A percentile compares a stretch with the other conserved stretches of the same genome.
Evolutionary conservation across 2,888 invertebrate species (phyloP).

Genomic region (Smittia aterrima): DNA sequence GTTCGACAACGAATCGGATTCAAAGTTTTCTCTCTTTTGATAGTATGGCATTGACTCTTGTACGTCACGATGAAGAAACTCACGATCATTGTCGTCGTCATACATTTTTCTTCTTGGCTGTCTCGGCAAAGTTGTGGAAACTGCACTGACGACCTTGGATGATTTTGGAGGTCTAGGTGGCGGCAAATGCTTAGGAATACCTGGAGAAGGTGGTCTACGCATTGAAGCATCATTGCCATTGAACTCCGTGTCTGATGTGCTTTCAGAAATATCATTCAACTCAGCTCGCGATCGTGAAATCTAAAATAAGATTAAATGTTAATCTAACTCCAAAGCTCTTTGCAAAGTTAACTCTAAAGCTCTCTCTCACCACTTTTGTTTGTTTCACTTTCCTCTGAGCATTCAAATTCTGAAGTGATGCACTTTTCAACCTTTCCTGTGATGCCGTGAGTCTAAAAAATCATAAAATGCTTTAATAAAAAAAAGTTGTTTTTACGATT

Average conservation of each 20-base stretch:
- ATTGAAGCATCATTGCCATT: neutral
- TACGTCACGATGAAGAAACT: neutral
- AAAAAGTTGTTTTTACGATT: conserved; percentile 49
- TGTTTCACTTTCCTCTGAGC: conserved; percentile 23
- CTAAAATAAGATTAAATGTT: conserved; percentile 9
- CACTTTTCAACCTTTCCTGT: conserved; percentile 45
- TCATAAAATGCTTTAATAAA: too few species aligned
- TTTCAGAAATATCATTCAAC: conserved; percentile 54
- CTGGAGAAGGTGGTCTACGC: conserved; percentile 1
- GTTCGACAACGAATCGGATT: conserved; percentile 20
- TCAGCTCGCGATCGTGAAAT: conserved; percentile 54
- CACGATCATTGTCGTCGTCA: neutral
- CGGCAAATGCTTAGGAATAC: conserved; percentile 33
- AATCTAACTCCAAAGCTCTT: conserved; percentile 10
- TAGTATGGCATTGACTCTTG: conserved; percentile 23
- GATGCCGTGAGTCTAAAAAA: neutral
- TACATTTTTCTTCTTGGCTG: conserved; percentile 4
- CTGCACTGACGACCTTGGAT: conserved; percentile 44
- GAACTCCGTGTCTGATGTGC: conserved; percentile 52
- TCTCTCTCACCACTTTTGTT: conserved; percentile 28
- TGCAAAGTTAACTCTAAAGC: conserved; percentile 3
- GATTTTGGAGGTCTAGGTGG: conserved; percentile 53
- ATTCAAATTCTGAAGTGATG: conserved; percentile 50
- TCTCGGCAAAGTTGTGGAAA: conserved; percentile 29
- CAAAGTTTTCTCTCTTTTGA: conserved; percentile 26